Evolutionary conservation across 53 echinoderm and acorn worm species (phyloP), one percentile per base, ranked within the genome.

Genomic region (Henricia sp.): DNA sequence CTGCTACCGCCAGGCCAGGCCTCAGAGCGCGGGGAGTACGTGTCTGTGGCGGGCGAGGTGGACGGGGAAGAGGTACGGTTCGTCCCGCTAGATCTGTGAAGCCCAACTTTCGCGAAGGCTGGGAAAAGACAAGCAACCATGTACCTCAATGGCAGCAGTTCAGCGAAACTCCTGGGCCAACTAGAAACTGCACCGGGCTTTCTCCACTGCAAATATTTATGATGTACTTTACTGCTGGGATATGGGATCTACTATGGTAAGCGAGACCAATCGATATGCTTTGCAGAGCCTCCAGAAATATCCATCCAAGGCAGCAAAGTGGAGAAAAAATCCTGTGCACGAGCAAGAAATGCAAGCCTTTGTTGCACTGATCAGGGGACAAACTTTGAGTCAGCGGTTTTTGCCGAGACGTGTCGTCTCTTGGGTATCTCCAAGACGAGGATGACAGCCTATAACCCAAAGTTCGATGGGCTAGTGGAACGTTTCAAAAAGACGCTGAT

Each of bases 391-490:
- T 86, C 86, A n/a, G 52, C 59, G 13, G 75, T 86, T 21, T 86
- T 86, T 62, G 28, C 23, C 0, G 75, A 74, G 48, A 72, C 75
- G 63, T 86, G 75, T 42, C 19, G 19, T 0, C 14, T 74, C 3
- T 23, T 82, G 30, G 63, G 82, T 20, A 65, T 82, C 29, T n/a
- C 42, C 6, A 82, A 82, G 13, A 82, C 65, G 12, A 9, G 67
- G 23, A 82, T 67, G 6, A 83, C 68, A 5, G 40, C 70, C 4
- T 57, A 84, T 23, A 72, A 89, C 57, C 84, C 90, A 2, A 83
- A 75, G 36, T 75, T 72, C 24, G 83, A 88, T 33, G 83, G 88
- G 14, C 44, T 84, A 63, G 68, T 89, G 4, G 89, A 89, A 34
- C 41, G 90, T 3, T 70, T 80, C 30, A 86, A 90, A 62, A 57